Percentiles rank a stretch among this genome's conserved stretches.
Conservation (phyloP, 2,113 vertebrate species). For the Paracanthobrama guichenoti region DNA sequence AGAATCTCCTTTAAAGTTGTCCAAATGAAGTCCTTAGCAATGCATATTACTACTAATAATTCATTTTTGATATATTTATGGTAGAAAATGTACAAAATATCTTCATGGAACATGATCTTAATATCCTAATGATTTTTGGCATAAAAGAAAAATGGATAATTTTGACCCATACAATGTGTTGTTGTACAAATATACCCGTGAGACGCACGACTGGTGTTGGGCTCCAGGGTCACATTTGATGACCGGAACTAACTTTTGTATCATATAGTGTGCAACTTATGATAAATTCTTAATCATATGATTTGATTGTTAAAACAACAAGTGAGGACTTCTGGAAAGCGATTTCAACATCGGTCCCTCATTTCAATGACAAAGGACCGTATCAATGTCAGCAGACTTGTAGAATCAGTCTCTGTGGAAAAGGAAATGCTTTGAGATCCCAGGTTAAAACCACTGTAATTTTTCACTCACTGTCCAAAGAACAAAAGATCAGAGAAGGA, state of each 20-base stretch:
- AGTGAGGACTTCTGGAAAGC: neutral
- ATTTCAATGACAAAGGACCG: neutral
- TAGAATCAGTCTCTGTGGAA: conserved; percentile 4
- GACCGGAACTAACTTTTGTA: neutral
- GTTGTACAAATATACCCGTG: no score
- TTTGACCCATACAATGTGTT: no score
- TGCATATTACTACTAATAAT: no score
- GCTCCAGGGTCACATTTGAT: no score
- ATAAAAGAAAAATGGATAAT: no score
- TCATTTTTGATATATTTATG: no score
- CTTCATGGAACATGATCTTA: no score
- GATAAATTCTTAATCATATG: neutral
- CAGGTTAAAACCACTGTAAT: neutral
- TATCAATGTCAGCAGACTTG: neutral
- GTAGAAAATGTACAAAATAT: no score
- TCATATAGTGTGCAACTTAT: neutral
- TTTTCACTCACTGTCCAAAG: neutral
- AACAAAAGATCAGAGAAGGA: conserved; percentile 14
- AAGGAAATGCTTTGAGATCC: neutral
- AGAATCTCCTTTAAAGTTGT: no score
- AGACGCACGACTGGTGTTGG: no score
- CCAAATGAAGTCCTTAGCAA: no score
- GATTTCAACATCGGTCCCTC: neutral
- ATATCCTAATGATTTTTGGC: no score
- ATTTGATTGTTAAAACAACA: neutral